Evolutionary conservation across 1,140 invertebrate genomes (phyloP).

Genomic region (Laupala kohalensis): DNA sequence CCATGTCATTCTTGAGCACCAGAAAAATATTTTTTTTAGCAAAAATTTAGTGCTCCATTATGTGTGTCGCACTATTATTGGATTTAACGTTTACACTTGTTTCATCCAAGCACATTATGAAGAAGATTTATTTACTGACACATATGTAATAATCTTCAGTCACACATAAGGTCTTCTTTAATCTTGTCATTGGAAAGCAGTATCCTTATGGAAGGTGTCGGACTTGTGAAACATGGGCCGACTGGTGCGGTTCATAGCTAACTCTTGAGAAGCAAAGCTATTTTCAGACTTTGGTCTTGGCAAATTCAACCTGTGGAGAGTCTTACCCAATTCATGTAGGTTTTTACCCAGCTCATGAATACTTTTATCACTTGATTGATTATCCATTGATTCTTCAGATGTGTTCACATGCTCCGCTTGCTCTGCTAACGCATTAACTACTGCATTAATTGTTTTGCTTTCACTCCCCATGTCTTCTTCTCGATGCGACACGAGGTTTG

Average conservation of each 20-base stretch:
- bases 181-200: constrained; percentile 55
- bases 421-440: constrained; percentile 77
- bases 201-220: constrained; percentile 53
- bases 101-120: background rate
- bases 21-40: constrained; percentile 13
- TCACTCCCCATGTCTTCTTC: constrained; percentile 78
- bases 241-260: constrained; percentile 25
- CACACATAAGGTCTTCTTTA: background rate
- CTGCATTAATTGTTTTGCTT: constrained; percentile 79
- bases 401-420: constrained; percentile 70
- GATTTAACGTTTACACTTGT: background rate
- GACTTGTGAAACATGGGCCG: constrained; percentile 60
- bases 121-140: background rate
- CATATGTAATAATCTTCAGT: background rate
- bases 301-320: constrained; percentile 45
- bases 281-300: constrained; percentile 71
- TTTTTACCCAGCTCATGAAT: constrained; percentile 24
- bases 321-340: constrained; percentile 37
- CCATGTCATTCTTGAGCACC: constrained; percentile 1
- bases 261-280: constrained; percentile 56
- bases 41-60: constrained; percentile 3
- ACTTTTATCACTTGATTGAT: constrained; percentile 16
- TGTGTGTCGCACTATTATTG: background rate
- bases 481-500: constrained; percentile 83
- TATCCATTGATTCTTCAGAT: constrained; percentile 55